phyloP scores from a whole-genome alignment of 2,797 vertebrate genomes.

The Diceros bicornis region DNA sequence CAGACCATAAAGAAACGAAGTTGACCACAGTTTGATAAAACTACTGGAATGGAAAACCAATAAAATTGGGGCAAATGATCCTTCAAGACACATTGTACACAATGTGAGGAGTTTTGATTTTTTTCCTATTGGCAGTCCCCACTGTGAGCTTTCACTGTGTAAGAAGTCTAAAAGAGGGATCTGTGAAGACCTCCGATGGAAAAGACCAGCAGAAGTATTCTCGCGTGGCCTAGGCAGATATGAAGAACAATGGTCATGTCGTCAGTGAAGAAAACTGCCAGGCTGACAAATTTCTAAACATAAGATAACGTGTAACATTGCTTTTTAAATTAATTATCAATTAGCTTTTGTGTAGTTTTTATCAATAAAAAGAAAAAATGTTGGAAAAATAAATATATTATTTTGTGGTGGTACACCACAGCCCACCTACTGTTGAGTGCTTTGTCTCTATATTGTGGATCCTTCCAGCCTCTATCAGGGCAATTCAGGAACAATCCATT shows the following conservation, averaged over 20 bases:
- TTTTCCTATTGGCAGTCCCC: constrained; percentile 80
- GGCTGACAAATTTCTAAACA: constrained; percentile 86
- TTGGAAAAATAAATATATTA: constrained; percentile 89
- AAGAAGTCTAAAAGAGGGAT: neutral
- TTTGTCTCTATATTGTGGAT: constrained; percentile 73
- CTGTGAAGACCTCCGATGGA: neutral
- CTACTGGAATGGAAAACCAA: constrained; percentile 3
- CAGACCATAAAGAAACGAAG: constrained; percentile 76
- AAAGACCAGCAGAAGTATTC: constrained; percentile 61
- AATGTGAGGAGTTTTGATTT: constrained; percentile 72
- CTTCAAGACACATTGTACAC: constrained; percentile 81
- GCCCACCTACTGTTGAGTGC: constrained; percentile 79
- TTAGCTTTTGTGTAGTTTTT: constrained; percentile 93
- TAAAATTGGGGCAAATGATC: constrained; percentile 80
- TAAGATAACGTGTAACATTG: constrained; percentile 87
- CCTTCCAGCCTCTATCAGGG: neutral
- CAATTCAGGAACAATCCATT: neutral
- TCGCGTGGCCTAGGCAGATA: constrained; percentile 49
- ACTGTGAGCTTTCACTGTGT: constrained; percentile 78
- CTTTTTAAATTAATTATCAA: constrained; percentile 90
- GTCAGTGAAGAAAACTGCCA: constrained; percentile 77
- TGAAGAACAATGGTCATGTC: constrained; percentile 68
- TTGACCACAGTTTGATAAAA: constrained; percentile 46
- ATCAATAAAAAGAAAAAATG: constrained; percentile 91
- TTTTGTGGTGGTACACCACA: constrained; percentile 89